Evolutionary conservation across 2,888 invertebrate species (phyloP).

Genomic region (Antheraea yamamai): DNA sequence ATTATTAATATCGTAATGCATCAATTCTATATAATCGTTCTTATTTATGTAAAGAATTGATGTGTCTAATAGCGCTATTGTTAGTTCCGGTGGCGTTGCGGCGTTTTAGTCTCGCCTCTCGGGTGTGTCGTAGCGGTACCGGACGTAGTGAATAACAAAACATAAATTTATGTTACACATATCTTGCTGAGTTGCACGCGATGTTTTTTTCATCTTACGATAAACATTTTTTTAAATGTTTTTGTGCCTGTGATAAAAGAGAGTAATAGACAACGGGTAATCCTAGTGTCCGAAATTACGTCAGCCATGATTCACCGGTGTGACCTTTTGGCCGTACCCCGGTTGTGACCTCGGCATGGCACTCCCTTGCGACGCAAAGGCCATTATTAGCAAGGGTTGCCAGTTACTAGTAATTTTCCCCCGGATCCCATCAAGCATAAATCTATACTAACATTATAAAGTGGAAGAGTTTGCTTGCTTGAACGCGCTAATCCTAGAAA

Average conservation of each 20-base stretch:
- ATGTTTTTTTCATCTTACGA: not conserved
- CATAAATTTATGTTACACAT: too few relatives aligned
- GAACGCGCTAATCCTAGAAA: too few relatives aligned
- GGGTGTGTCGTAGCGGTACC: too few relatives aligned
- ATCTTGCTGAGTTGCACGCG: too few relatives aligned
- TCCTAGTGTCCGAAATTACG: not conserved
- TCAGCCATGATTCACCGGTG: not conserved
- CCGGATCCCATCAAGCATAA: not conserved
- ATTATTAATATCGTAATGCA: too few relatives aligned
- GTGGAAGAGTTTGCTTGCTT: too few relatives aligned
- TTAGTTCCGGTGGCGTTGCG: too few relatives aligned
- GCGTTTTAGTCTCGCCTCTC: too few relatives aligned
- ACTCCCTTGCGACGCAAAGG: not conserved
- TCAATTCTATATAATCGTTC: too few relatives aligned
- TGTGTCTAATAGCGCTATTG: too few relatives aligned
- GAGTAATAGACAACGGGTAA: not conserved
- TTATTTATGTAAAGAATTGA: too few relatives aligned
- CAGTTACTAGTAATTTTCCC: not conserved
- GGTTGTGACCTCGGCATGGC: not conserved
- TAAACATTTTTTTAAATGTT: not conserved
- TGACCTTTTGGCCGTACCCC: constrained; percentile 2
- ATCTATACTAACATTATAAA: not conserved
- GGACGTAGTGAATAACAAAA: too few relatives aligned
- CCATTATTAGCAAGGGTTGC: constrained; percentile 11
- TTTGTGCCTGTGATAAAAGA: not conserved